These are phyloP conservation scores for Sminthurinus aureus DNA, from an alignment of 2,888 invertebrate genomes.

Conservation along the genomic window DNA sequence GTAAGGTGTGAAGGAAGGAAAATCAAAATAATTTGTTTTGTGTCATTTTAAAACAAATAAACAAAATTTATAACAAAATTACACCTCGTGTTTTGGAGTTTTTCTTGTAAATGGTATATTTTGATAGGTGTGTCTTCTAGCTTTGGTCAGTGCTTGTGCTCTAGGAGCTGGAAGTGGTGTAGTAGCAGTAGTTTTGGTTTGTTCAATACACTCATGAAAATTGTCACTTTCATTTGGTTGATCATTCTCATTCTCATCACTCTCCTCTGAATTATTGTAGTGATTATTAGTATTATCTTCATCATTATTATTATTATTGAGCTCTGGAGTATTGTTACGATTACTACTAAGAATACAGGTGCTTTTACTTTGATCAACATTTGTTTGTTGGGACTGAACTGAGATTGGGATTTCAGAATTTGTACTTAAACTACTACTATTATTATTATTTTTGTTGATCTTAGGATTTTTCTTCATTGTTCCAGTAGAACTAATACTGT, in stretches of 20 bases:
- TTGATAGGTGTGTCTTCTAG: conserved; percentile 65
- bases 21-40: conserved; percentile 2
- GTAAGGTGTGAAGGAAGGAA: not conserved
- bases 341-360: conserved; percentile 3
- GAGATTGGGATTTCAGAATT: conserved; percentile 3
- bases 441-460: not conserved
- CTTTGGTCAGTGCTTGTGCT: conserved; percentile 56
- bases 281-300: conserved; percentile 29
- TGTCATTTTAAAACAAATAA: not conserved
- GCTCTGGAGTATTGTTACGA: conserved; percentile 24
- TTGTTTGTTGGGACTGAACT: not conserved
- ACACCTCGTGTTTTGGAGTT: conserved; percentile 61
- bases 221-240: conserved; percentile 2
- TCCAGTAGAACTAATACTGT: not conserved
- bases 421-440: not conserved
- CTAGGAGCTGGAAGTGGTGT: conserved; percentile 59
- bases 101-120: conserved; percentile 67
- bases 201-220: not conserved
- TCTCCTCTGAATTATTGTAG: conserved; percentile 24
- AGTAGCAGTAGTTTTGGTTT: not conserved
- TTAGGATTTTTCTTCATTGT: not conserved
- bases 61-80: conserved; percentile 30
- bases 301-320: conserved; percentile 27
- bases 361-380: not conserved
- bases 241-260: not conserved